These are phyloP conservation scores for Mythimna impura DNA, from an alignment of 2,888 invertebrate species.

Conservation along the genomic window DNA sequence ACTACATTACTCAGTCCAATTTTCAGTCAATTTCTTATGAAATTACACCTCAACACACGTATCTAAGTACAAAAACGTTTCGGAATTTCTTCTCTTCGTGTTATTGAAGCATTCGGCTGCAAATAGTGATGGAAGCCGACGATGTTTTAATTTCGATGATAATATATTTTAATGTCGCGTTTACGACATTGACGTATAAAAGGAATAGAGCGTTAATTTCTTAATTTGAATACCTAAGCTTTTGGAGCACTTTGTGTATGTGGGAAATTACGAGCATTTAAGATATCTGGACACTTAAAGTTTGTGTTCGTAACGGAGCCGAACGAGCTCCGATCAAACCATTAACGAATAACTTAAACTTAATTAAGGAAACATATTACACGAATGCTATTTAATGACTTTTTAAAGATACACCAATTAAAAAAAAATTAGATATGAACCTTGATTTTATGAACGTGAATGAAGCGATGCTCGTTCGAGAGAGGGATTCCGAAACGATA, in stretches of 20 bases:
- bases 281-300: slow-evolving; percentile 72
- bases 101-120: slow-evolving; percentile 66
- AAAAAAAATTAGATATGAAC: slow-evolving; percentile 67
- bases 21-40: slow-evolving; percentile 90
- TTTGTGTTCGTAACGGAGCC: slow-evolving; percentile 72
- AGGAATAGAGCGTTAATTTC: slow-evolving; percentile 71
- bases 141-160: slow-evolving; percentile 59
- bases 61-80: slow-evolving; percentile 86
- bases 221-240: slow-evolving; percentile 73
- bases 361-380: slow-evolving; percentile 77
- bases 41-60: slow-evolving; percentile 84
- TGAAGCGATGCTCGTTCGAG: slow-evolving; percentile 58
- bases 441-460: slow-evolving; percentile 58
- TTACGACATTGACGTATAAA: slow-evolving; percentile 50
- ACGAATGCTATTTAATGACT: slow-evolving; percentile 67
- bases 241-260: slow-evolving; percentile 72
- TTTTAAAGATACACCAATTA: slow-evolving; percentile 66
- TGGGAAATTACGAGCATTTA: slow-evolving; percentile 74
- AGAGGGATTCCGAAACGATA: slow-evolving; percentile 75
- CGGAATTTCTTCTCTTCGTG: slow-evolving; percentile 74
- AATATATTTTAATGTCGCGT: slow-evolving; percentile 53
- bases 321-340: slow-evolving; percentile 68
- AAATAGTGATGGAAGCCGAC: slow-evolving; percentile 54
- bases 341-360: slow-evolving; percentile 78
- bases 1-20: slow-evolving; percentile 90